Evolutionary conservation across 37 sponge, comb jelly and placozoan species (phyloP).

Genomic region (Axinella damicornis): DNA sequence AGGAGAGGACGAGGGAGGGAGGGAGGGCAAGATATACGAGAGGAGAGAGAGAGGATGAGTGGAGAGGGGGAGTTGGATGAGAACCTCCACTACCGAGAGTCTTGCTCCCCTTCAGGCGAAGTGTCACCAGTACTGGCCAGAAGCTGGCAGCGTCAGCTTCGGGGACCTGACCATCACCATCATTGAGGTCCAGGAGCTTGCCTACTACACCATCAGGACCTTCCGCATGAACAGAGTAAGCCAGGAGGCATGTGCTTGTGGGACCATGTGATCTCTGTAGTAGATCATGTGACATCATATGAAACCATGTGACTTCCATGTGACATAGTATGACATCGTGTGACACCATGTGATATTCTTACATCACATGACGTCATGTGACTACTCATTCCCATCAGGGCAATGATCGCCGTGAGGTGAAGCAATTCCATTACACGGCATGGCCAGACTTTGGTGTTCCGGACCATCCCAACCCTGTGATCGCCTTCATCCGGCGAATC

Average conservation of each 20-base stretch:
- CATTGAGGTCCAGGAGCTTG: conserved; percentile 72
- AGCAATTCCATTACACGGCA: conserved; percentile 88
- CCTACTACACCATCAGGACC: conserved; percentile 84
- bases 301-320: no score
- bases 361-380: no score
- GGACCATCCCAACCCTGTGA: conserved; percentile 65
- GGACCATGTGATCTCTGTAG: no score
- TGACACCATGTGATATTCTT: no score
- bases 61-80: neutral
- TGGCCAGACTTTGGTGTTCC: conserved; percentile 94
- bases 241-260: no score
- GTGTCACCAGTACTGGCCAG: conserved; percentile 93
- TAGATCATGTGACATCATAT: no score
- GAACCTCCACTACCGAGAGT: no score
- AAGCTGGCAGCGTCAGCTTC: conserved; percentile 42
- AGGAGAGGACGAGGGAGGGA: neutral
- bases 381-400: conserved; percentile 30
- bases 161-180: conserved; percentile 55
- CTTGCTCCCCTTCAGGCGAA: conserved; percentile 45
- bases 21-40: neutral
- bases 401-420: conserved; percentile 59
- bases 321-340: no score
- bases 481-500: conserved; percentile 63
- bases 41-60: no score
- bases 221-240: conserved; percentile 59